phyloP scores from a whole-genome alignment of 2,113 vertebrate species.

The Chinchilla lanigera region DNA sequence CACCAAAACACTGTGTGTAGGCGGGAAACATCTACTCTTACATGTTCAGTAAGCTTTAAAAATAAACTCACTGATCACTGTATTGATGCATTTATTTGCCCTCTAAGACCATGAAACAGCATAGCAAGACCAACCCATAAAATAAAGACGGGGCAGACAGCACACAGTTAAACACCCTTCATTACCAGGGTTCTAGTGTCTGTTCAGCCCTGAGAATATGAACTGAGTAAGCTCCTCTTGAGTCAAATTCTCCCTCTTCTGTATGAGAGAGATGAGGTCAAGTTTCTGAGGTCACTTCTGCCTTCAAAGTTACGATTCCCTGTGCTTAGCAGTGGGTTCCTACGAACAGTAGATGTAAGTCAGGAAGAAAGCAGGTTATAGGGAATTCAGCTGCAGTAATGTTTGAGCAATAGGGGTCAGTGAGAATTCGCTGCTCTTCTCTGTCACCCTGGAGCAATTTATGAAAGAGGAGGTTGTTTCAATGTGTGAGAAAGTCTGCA shows the following conservation, averaged over 20 bases:
- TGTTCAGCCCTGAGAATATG: background rate
- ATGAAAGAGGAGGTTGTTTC: background rate
- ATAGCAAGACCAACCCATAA: background rate
- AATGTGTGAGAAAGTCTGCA: background rate
- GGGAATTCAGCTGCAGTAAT: background rate
- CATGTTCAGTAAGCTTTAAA: background rate
- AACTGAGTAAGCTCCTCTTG: background rate
- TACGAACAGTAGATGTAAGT: background rate
- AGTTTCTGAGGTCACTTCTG: background rate
- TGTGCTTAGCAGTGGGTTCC: background rate
- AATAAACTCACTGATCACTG: background rate
- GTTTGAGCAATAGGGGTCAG: background rate
- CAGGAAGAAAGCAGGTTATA: background rate
- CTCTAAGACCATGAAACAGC: background rate
- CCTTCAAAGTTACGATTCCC: background rate
- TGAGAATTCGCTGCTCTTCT: background rate
- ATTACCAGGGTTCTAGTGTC: background rate
- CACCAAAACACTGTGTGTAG: background rate
- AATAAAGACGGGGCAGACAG: background rate
- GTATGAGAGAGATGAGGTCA: background rate
- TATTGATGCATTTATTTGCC: background rate
- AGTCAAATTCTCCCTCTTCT: background rate
- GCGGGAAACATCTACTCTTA: background rate
- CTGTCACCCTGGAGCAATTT: slow-evolving; percentile 10
- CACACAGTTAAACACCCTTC: background rate